Percentiles rank a stretch among this genome's conserved stretches.
phyloP scores from a whole-genome alignment of 2,888 invertebrate genomes.

The Acanthosepion esculentum region DNA sequence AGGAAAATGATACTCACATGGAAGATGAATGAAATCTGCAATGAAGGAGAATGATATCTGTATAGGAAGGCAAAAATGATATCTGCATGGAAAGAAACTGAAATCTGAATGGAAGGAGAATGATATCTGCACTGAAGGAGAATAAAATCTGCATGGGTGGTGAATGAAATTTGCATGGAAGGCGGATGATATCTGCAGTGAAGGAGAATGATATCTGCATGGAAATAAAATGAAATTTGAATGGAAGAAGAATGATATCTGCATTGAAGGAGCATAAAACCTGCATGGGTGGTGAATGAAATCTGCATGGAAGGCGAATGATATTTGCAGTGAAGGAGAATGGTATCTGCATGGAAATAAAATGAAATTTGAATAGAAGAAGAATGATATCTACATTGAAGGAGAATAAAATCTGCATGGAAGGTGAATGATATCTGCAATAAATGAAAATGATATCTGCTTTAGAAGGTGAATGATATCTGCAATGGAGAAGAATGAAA shows the following conservation, averaged over 20 bases:
- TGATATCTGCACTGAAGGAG: neutral
- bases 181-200: neutral
- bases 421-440: no score
- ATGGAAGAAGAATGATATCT: no score
- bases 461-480: no score
- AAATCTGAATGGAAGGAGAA: neutral
- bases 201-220: neutral
- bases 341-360: no score
- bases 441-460: no score
- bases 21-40: neutral
- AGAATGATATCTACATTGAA: neutral
- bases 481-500: no score
- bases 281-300: neutral
- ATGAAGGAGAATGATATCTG: neutral
- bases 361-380: no score
- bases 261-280: neutral
- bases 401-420: no score
- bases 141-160: neutral
- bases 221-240: neutral
- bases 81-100: neutral
- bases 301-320: no score
- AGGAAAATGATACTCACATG: no score
- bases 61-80: neutral
- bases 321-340: neutral
- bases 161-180: no score